Conservation (phyloP, 2,888 invertebrate species). For the Pycnomerus fuliginosus region DNA sequence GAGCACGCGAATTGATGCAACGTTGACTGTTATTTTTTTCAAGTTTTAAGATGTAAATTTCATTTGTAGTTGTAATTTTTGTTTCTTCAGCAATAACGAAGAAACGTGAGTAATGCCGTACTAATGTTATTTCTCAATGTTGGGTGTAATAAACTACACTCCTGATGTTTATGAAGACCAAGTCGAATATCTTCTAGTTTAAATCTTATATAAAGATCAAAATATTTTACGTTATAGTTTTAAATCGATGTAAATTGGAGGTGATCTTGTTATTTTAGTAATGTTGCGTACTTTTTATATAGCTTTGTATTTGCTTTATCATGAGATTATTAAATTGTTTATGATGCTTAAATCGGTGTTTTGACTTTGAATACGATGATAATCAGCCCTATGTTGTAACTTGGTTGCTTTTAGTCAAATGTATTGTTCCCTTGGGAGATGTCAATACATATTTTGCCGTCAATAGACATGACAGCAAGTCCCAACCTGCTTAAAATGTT, state of each 20-base stretch:
- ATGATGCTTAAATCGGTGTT: slow-evolving; percentile 33
- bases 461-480: no score
- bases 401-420: no score
- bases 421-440: no score
- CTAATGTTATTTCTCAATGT: slow-evolving; percentile 32
- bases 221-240: slow-evolving; percentile 13
- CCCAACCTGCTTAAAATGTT: no score
- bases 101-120: slow-evolving; percentile 35
- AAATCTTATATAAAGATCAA: slow-evolving; percentile 12
- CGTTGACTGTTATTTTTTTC: slow-evolving; percentile 19
- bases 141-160: slow-evolving; percentile 23
- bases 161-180: slow-evolving; percentile 29
- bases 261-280: slow-evolving; percentile 34
- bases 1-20: slow-evolving; percentile 29
- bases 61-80: slow-evolving; percentile 15
- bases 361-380: no score
- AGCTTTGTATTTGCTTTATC: slow-evolving; percentile 49
- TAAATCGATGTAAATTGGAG: slow-evolving; percentile 24
- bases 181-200: slow-evolving; percentile 23
- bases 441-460: no score
- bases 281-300: slow-evolving; percentile 49
- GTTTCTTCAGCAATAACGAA: slow-evolving; percentile 21
- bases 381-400: no score
- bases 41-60: slow-evolving; percentile 4
- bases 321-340: slow-evolving; percentile 40